Evolutionary conservation across 2,113 vertebrate genomes (phyloP).

Genomic region (Eurypyga helias): DNA sequence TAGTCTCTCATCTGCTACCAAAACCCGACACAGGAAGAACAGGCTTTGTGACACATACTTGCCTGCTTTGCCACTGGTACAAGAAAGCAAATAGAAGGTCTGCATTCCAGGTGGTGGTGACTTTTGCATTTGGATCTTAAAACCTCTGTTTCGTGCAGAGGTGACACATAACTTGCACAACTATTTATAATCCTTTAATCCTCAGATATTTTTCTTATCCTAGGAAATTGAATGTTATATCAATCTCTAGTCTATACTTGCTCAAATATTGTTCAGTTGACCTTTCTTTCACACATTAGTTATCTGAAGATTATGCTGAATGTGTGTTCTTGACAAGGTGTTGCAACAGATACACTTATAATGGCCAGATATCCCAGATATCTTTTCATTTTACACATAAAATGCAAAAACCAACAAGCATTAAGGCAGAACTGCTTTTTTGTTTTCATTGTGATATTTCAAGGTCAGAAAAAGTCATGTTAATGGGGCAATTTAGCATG

Average conservation of each 20-base stretch:
- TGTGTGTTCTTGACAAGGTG: not conserved
- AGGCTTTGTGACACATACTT: not conserved
- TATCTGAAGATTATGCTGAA: slow-evolving; percentile 25
- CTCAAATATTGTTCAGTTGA: slow-evolving; percentile 27
- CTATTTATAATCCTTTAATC: slow-evolving; percentile 42
- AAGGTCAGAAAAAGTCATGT: slow-evolving; percentile 17
- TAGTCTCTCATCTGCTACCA: no score
- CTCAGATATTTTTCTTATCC: not conserved
- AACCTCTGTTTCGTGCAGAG: not conserved
- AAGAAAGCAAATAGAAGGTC: not conserved
- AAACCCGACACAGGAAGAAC: not conserved
- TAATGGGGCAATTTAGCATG: not conserved
- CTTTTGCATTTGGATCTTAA: not conserved
- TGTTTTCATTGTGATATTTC: slow-evolving; percentile 6
- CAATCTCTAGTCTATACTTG: not conserved
- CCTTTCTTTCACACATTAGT: slow-evolving; percentile 24
- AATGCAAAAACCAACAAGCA: not conserved
- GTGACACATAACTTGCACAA: not conserved
- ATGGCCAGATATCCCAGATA: not conserved
- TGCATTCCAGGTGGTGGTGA: not conserved
- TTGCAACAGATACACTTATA: not conserved
- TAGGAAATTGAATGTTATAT: not conserved
- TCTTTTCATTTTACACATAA: not conserved
- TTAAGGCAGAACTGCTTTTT: not conserved
- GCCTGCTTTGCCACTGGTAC: not conserved